A percentile compares a stretch with the other conserved stretches of the same genome.
Conservation (phyloP, 2,113 vertebrate genomes). For the Podocnemis expansa region DNA sequence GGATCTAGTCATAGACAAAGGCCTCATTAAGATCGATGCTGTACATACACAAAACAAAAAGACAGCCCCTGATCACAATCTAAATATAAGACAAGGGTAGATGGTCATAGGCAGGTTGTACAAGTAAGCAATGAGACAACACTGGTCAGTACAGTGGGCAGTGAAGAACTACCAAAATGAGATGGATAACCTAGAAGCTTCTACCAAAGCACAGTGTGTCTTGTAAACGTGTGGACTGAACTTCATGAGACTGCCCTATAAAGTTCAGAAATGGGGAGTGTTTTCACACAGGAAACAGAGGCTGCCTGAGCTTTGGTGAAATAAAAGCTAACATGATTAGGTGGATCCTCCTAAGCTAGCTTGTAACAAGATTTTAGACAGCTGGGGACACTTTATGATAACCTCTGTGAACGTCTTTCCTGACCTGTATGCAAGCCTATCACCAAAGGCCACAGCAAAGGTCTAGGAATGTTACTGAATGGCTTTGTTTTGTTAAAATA, state of each 20-base stretch:
- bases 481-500: background rate
- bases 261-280: background rate
- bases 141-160: background rate
- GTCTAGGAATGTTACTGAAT: background rate
- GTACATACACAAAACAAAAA: background rate
- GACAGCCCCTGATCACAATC: background rate
- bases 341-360: background rate
- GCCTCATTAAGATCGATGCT: background rate
- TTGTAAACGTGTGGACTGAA: background rate
- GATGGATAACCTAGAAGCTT: background rate
- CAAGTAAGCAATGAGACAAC: background rate
- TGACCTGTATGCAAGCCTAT: background rate
- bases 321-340: background rate
- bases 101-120: background rate
- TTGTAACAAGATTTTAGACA: background rate
- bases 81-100: background rate
- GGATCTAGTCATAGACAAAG: background rate
- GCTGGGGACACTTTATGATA: background rate
- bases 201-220: background rate
- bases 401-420: background rate
- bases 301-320: background rate
- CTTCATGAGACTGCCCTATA: background rate
- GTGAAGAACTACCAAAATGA: background rate
- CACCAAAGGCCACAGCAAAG: background rate
- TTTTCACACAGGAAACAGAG: background rate